Evolutionary conservation across 2,888 invertebrate genomes (phyloP), one percentile per base, ranked within the genome.

Genomic region (Andrena hattorfiana): DNA sequence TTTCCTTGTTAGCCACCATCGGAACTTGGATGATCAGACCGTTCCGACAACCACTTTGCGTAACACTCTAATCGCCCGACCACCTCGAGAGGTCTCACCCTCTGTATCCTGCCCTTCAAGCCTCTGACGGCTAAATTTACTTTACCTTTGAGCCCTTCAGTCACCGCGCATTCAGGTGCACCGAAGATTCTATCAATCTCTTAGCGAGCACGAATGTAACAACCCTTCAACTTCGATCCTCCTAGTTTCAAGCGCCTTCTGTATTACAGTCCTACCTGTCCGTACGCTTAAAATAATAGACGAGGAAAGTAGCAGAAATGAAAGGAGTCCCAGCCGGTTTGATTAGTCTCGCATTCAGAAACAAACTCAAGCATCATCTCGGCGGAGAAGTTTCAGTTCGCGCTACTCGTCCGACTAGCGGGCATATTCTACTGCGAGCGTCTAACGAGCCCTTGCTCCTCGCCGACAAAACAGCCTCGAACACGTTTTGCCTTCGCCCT

Each of bases 401-500:
- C 56, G 42, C 83, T 49, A 83, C 77, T 83, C n/a, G 83, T 32
- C 74, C n/a, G 83, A 77, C 72, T 64, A 48, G 56, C 32, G 0
- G 67, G 20, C 59, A 1, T 63, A 69, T 68, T 68, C 82, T 51
- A 76, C 76, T 77, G 68, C 72, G 30, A 35, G 54, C 8, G 54
- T 23, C 69, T 70, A 74, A 70, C 71, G 68, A 83, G 62, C 30
- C 30, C 64, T 68, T 76, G 68, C 68, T 49, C 56, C 51, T 73
- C 66, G 66, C 63, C 64, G 70, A 32, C 64, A 10, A 32, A n/a
- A 56, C 23, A 48, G 42, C 23, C 51, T 68, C 42, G 64, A 51
- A 71, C 60, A 48, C 59, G 35, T 62, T 42, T 51, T 51, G 3
- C 30, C 56, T 16, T 5, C 56, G 51, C 20, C 3, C 32, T 54